Evolutionary conservation across 2,888 invertebrate genomes (phyloP), one percentile per base, ranked within the genome.

Genomic region (Eupithecia subumbrata): DNA sequence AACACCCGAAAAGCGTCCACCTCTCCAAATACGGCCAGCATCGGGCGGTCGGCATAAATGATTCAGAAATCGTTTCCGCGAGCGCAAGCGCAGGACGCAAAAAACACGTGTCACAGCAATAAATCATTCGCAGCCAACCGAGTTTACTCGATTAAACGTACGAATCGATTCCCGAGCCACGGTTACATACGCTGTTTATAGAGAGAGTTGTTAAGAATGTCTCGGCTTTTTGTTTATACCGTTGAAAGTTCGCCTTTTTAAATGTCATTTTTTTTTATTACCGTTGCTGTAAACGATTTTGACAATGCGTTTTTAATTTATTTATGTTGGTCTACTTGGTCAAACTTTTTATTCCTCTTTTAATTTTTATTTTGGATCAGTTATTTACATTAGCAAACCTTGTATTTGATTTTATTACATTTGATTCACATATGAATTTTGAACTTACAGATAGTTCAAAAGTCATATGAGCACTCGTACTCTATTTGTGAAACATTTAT

Each of bases 11-110:
- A 86, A 86, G 81, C 84, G 66, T 72, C 71, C 70, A 73, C 56
- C 78, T 78, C 78, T 80, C 91, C 90, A 86, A 90, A 89, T 90
- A 87, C 83, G 91, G 89, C 82, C 78, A 78, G 87, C 89, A 86
- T 87, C 90, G 89, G 92, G 92, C 92, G 92, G 92, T 88, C 82
- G 86, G 92, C 87, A 92, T 93, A 93, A 93, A 93, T 92, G 94
- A 93, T 91, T 91, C 88, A 92, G 88, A 93, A 93, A 94, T 93
- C 90, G 93, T 94, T 94, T 94, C 94, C 94, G 93, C 90, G 88
- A 91, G 89, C 87, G 88, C 81, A 45, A 40, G 82, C 84, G 85
- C 84, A 11, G 60, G 84, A 86, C 84, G 88, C 92, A 94, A 94
- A 95, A 95, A 94, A 89, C 90, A 93, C 92, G 95, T 95, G 95